Base-by-base conservation (phyloP, 2,888 invertebrate genomes). In the Sisyra nigra region DNA sequence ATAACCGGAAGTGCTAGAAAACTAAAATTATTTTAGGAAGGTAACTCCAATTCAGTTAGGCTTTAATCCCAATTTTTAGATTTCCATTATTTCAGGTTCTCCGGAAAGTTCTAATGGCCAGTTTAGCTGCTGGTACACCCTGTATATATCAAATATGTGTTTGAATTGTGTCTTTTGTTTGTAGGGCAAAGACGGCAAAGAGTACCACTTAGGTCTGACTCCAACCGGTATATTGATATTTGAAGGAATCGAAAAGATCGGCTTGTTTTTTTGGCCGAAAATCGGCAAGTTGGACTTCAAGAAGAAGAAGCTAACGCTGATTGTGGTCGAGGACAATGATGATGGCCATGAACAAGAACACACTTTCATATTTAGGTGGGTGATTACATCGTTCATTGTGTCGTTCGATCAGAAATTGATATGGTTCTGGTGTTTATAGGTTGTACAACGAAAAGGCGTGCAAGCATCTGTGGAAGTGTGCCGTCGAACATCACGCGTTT, bases 401-500 rank as follows among this genome's bases (percentile, higher is more conserved):
- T 10, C n/a, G n/a, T 44, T 9, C 8, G 4, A 40, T 29, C 6
- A 31, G 10, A 10, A 17, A 10, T 31, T 10, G 30, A 30, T 36
- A 31, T 40, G 34, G 18, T 19, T 31, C 9, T 8, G 19, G 11
- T 19, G 34, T 46, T 46, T 52, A 7, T 48, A 71, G 78, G 45
- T 67, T 97, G 51, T 83, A 87, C 52, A 97, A 94, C 60, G 92
- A 96, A 60, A 96, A 96, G 62, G 96, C 97, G 2, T 94, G 96
- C 61, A 99, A 99, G 63, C 98, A 99, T 66, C 69, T 99, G 49
- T 99, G 98, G 98, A 99, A 99, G 65, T 98, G 98, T 70, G 97
- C 97, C 18, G 89, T 99, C 1, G 98, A 99, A 64, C 94, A 98
- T 67, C 98, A 99, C 68, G 89, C 96, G 2, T 99, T 99, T 71